Evolutionary conservation across 1,140 invertebrate species (phyloP), one percentile per base, ranked within the genome.

Genomic region (Alviniconcha marisindica): DNA sequence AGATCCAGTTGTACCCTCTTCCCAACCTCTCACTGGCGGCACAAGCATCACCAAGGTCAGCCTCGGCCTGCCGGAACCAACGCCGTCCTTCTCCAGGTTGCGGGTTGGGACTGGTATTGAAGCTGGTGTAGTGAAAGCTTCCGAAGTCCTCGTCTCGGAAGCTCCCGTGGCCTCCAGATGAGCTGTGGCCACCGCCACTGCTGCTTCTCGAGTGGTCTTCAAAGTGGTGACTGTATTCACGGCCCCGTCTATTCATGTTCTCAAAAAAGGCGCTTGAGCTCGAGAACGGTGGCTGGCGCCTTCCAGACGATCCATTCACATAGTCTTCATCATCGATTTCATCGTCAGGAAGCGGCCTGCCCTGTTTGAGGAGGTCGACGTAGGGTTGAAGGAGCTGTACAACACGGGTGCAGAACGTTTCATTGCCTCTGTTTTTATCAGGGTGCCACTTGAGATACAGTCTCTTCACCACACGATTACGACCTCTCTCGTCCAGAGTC

Each of bases 371-470:
- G 78, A 82, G 81, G 2, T 74, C 33, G n/a, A 89, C 69, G 10
- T 86, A 69, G 31, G 44, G 69, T n/a, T 85, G 74, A 36, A 90
- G 88, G 69, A 80, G 85, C 42, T 92, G 87, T 36, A 87, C 90
- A 10, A 92, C 84, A 51, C 88, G 82, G 2, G 84, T 90, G 33
- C 88, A 86, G 42, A 90, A 82, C 12, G 86, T 73, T 87, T 90
- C 86, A 69, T 89, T 84, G 1, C 85, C 89, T 28, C 69, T 69
- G 83, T 93, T 92, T 87, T 91, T 91, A 77, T 93, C 92, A 74
- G 92, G 92, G 85, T 93, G 91, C 90, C 90, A 92, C 79, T 90
- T 88, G n/a, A 90, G 83, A 12, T 91, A 73, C 1, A 92, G 51
- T 56, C 91, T 79, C 82, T 91, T 91, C 21, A 91, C 84, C n/a